Base-by-base conservation (phyloP, 37 sponge, comb jelly and placozoan genomes). In the Dysidea cf. avara region DNA sequence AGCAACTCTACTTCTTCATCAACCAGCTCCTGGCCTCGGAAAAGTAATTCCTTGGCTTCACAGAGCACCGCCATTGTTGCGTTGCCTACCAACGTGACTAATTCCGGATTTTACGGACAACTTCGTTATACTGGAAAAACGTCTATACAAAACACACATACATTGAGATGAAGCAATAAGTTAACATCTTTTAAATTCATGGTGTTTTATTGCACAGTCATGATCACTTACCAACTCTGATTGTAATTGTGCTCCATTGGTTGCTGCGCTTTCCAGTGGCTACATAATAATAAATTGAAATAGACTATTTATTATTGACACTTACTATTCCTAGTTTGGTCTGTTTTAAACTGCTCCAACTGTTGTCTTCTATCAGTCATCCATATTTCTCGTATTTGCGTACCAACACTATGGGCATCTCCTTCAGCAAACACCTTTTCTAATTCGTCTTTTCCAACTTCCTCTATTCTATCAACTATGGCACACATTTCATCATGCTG, bases 171-270 rank as follows among this genome's bases (percentile, higher is more conserved):
- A 43, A 43, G 46, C 7, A 43, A 50, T 50, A 50, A 14, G 17
- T 50, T 50, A 50, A 14, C 14, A 20, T 50, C 30, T 9, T 28
- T 5, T 56, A 56, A 11, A 56, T 56, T 43, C 9, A 43, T 9
- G 9, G 9, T 12, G 9, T 9, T 43, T 9, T 43, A 12, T 9
- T 43, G 5, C 46, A 43, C 46, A 43, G 46, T 43, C n/a, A n/a
- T n/a, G n/a, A n/a, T n/a, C 49, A 46, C 48, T 47, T 22, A 40
- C 49, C 68, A 43, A 67, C 3, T 39, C 48, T 38, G 2, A 43
- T 43, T 67, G 68, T 67, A 21, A 67, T 28, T n/a, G 16, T 39
- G 48, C 68, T 67, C 68, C 68, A 67, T 28, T 26, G 47, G 36
- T 67, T 67, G 24, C 48, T 20, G 6, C 48, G 12, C 17, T 39